Evolutionary conservation across 2,888 invertebrate species (phyloP), one percentile per base, ranked within the genome.

Genomic region (Scaeva pyrastri): DNA sequence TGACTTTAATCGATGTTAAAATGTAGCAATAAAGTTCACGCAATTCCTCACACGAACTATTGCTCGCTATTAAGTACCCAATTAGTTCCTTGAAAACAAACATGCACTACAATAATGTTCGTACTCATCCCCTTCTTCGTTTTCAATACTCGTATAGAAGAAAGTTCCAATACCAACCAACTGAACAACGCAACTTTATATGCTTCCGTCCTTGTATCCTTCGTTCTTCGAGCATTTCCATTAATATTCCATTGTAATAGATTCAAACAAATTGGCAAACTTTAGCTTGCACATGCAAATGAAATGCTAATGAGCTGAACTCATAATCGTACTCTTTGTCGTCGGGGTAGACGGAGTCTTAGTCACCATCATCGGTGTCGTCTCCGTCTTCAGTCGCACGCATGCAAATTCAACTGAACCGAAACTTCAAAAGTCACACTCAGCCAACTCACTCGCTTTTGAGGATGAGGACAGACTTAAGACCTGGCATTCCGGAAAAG

Each of bases 241-340:
- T 84, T 71, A 84, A 68, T 75, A 79, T 79, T 84, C 75, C 75
- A 79, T 75, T 79, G 74, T 84, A 84, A 84, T 75, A 58, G 79
- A 84, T 84, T 84, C 79, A 84, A 71, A 75, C 79, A 75, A 79
- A 84, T 84, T 84, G 79, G 71, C 71, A 80, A 85, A 80, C 68
- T 85, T 85, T 73, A 76, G 85, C 76, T 62, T 76, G 81, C 81
- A 72, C 72, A 76, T 76, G 85, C 85, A 85, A 80, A 79, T 84
- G 50, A 84, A 80, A 81, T 81, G 81, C 85, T 73, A 84, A 84
- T 75, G 74, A 80, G 75, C 80, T 75, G 45, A 70, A 62, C 79
- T 74, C 64, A 23, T 58, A 36, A n/a, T 16, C 7, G 8, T 31
- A 31, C 31, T 31, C 8, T 31, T 31, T 31, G 31, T 31, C 3